These are phyloP conservation scores for Drosophila phalerata DNA, from an alignment of 2,888 invertebrate species.

Conservation along the genomic window DNA sequence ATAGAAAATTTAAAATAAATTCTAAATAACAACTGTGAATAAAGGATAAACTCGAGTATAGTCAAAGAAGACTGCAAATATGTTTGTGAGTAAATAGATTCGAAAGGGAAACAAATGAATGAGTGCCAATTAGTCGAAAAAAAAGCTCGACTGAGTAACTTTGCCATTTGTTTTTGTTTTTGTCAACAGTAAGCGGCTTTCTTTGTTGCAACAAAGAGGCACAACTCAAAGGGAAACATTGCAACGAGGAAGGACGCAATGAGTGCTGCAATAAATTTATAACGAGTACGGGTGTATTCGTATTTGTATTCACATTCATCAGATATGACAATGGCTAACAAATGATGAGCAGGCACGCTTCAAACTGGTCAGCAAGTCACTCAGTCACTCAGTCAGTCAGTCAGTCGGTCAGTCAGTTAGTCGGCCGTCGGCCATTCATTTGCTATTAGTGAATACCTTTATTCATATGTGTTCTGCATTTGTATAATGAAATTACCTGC, in stretches of 20 bases:
- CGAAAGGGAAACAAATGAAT: constrained; percentile 1
- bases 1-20: not conserved
- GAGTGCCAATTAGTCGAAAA: constrained; percentile 20
- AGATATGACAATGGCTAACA: constrained; percentile 29
- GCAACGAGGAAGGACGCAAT: constrained; percentile 17
- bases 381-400: constrained; percentile 21
- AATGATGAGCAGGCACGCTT: constrained; percentile 23
- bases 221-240: constrained; percentile 1
- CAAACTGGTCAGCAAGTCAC: constrained; percentile 37
- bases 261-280: constrained; percentile 34
- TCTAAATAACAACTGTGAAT: not conserved
- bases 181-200: constrained; percentile 40
- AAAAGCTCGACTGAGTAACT: constrained; percentile 22
- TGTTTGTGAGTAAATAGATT: constrained; percentile 2
- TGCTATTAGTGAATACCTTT: constrained; percentile 32
- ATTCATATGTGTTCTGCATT: constrained; percentile 43
- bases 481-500: constrained; percentile 75
- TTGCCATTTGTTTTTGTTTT: constrained; percentile 38
- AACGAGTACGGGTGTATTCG: constrained; percentile 2
- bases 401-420: constrained; percentile 2
- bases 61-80: not conserved
- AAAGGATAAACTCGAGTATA: not conserved
- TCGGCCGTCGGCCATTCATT: constrained; percentile 32
- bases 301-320: constrained; percentile 24
- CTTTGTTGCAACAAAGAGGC: constrained; percentile 26